Base-by-base conservation (phyloP, 1,140 invertebrate genomes). In the Rhopalosiphum maidis region DNA sequence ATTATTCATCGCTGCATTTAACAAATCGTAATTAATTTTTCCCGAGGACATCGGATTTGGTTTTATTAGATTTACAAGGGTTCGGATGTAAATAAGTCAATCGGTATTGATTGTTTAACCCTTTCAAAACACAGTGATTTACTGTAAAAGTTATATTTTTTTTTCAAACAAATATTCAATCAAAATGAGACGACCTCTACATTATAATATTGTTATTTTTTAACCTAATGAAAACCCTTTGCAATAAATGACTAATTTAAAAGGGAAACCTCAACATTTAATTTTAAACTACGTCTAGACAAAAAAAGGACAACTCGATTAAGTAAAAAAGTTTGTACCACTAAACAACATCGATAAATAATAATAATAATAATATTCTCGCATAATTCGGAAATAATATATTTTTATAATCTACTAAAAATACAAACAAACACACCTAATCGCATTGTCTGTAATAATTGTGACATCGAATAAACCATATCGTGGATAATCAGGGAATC, bases 1-100 rank as follows among this genome's bases (percentile, higher is more conserved):
- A 41, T 41, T 83, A 83, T 83, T 83, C 22, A 83, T 83, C 77
- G 7, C 7, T 3, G 21, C 35, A 83, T 37, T 37, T 82, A 82
- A 83, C 77, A 23, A 83, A 83, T 8, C 22, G 77, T 83, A 83
- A 83, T 83, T 83, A 18, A 83, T 83, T 83, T 83, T 83, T 83
- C 35, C 77, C 21, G 35, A 23, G 22, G 21, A 83, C 21, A 37
- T 83, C 1, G 35, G 35, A 37, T 83, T 83, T 77, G 60, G n/a
- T n/a, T 37, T 83, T 83, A 37, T 83, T 83, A 21, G 35, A 83
- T 83, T 83, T 83, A 37, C 35, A 37, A 37, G 77, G 77, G n/a
- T 83, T 6, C 35, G 21, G 35, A 83, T 83, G 35, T 37, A 83
- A 37, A 37, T 37, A 83, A 83, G 22, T 83, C 21, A 23, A 83